Conservation (phyloP, 2,113 vertebrate species). For the Tetrax tetrax region DNA sequence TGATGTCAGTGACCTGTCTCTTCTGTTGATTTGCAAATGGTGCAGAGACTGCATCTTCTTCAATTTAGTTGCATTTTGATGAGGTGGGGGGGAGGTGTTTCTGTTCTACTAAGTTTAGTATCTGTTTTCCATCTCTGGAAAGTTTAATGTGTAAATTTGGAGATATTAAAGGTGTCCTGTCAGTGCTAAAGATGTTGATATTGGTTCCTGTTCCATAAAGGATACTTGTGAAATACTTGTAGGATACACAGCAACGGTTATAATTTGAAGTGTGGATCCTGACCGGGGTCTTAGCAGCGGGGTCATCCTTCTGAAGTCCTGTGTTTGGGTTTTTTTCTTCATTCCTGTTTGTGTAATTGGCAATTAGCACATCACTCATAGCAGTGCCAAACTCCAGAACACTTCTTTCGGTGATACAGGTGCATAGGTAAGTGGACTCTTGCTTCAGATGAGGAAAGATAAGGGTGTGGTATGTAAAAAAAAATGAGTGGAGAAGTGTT, state of each 20-base stretch:
- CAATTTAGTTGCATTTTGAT: background rate
- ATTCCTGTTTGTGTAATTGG: background rate
- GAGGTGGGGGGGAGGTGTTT: background rate
- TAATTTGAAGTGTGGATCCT: background rate
- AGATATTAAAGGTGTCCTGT: background rate
- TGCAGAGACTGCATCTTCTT: background rate
- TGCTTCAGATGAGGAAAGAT: slow-evolving; percentile 16
- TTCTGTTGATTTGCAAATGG: background rate
- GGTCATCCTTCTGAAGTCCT: background rate
- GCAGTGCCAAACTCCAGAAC: background rate
- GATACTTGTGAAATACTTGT: background rate
- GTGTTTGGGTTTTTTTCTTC: background rate
- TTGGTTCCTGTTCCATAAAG: background rate
- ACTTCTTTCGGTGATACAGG: background rate
- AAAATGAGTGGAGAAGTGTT: slow-evolving; percentile 18
- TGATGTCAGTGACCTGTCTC: background rate
- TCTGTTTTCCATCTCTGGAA: background rate
- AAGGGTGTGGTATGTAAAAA: slow-evolving; percentile 10
- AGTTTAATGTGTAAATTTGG: background rate
- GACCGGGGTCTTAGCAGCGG: background rate
- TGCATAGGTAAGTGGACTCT: background rate
- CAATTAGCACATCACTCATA: background rate
- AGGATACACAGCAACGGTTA: background rate
- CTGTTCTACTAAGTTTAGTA: background rate
- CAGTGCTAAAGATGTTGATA: background rate